Conservation (phyloP, 1,140 invertebrate genomes). For the Littorina saxatilis region DNA sequence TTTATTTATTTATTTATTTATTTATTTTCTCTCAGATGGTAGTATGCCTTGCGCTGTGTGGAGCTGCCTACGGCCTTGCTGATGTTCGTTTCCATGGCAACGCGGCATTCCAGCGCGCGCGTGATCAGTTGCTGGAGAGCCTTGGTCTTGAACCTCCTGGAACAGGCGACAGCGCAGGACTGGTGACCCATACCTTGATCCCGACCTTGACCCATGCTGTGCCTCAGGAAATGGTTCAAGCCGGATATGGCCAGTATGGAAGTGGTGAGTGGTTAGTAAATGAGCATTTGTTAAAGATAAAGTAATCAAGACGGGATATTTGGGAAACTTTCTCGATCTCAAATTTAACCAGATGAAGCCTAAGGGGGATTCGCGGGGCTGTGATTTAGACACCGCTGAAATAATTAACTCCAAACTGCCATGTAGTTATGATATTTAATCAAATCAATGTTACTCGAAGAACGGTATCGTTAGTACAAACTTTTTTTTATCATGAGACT, state of each 20-base stretch:
- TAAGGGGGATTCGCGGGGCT: no score
- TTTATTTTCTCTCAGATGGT: not conserved
- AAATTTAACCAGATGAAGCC: no score
- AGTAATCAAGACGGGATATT: no score
- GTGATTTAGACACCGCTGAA: no score
- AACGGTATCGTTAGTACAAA: no score
- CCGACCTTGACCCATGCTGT: conserved; percentile 1
- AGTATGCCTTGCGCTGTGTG: not conserved
- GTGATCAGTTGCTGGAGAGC: conserved; percentile 16
- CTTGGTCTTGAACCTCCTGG: conserved; percentile 9
- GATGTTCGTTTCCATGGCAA: conserved; percentile 21
- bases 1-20: no score
- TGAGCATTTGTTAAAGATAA: no score
- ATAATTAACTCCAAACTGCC: no score
- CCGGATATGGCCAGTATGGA: not conserved
- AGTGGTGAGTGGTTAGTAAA: not conserved
- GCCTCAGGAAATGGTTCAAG: not conserved
- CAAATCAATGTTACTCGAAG: no score
- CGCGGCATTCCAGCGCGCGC: conserved; percentile 2
- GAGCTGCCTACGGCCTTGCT: not conserved
- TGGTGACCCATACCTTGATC: conserved; percentile 1
- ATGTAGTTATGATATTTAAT: no score
- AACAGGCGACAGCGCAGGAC: not conserved
- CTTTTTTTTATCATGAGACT: no score
- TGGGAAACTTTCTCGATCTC: no score